Evolutionary conservation across 2,888 invertebrate genomes (phyloP).

Genomic region (Orchesella flavescens): DNA sequence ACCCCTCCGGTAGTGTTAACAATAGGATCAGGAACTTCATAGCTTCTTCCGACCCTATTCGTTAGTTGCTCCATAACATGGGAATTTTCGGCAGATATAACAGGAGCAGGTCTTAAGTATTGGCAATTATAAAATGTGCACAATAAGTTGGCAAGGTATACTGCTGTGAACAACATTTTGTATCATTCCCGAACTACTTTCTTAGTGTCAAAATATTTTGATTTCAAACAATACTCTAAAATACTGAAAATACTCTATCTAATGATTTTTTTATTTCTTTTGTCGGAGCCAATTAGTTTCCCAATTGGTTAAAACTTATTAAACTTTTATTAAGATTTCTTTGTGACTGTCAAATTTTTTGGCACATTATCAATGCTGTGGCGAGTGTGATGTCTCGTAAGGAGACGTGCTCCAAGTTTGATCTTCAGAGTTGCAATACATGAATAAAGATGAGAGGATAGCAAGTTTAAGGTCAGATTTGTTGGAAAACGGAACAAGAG

Average conservation of each 20-base stretch:
- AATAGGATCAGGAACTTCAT: constrained; percentile 27
- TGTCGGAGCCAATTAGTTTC: not conserved
- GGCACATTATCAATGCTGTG: constrained; percentile 20
- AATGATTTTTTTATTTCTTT: not conserved
- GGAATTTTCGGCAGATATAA: not conserved
- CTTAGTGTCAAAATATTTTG: not conserved
- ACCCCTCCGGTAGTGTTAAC: constrained; percentile 47
- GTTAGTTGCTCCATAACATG: not conserved
- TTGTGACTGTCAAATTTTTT: constrained; percentile 1
- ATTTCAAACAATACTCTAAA: too few species aligned
- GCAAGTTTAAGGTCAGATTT: constrained; percentile 51
- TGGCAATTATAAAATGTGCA: constrained; percentile 51
- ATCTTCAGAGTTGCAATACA: constrained; percentile 14
- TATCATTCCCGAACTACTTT: not conserved
- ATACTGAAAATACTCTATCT: not conserved
- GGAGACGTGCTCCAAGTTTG: constrained; percentile 1
- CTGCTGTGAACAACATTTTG: constrained; percentile 33
- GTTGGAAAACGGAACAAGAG: not conserved
- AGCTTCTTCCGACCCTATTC: constrained; percentile 14
- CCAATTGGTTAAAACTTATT: not conserved
- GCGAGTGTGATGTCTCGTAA: not conserved
- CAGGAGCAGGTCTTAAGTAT: constrained; percentile 28
- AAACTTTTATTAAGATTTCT: not conserved
- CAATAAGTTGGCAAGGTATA: constrained; percentile 39
- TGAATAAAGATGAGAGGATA: not conserved